Evolutionary conservation across 1,140 invertebrate genomes (phyloP).

Genomic region (Pachyrhynchus sulphureomaculatus): DNA sequence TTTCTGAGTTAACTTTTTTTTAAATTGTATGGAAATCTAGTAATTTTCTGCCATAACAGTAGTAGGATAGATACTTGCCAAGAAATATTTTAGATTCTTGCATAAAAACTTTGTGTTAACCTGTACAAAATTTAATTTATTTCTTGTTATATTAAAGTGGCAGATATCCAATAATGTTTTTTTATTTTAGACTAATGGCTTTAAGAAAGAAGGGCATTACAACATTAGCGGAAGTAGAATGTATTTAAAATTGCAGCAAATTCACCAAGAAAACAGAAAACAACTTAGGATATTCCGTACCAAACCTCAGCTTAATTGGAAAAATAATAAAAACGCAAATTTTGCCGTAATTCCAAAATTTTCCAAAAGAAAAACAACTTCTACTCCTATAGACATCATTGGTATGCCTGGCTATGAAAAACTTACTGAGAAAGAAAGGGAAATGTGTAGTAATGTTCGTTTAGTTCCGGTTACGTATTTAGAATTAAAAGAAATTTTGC

Average conservation of each 20-base stretch:
- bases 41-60: too few relatives aligned
- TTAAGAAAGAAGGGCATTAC: constrained; percentile 72
- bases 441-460: constrained; percentile 73
- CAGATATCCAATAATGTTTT: too few relatives aligned
- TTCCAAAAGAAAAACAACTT: constrained; percentile 38
- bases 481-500: constrained; percentile 72
- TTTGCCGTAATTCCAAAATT: constrained; percentile 28
- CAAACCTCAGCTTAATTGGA: constrained; percentile 41
- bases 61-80: too few relatives aligned
- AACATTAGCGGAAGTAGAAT: constrained; percentile 63
- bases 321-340: constrained; percentile 43
- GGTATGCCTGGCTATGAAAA: constrained; percentile 79
- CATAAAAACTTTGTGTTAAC: too few relatives aligned
- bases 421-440: constrained; percentile 69
- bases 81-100: too few relatives aligned
- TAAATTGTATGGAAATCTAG: too few relatives aligned
- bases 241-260: constrained; percentile 65
- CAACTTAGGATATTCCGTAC: constrained; percentile 51
- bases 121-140: too few relatives aligned
- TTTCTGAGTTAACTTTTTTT: too few relatives aligned
- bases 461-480: constrained; percentile 76
- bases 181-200: constrained; percentile 58
- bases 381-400: constrained; percentile 72
- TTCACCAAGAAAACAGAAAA: constrained; percentile 60
- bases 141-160: too few relatives aligned